Percentiles rank a stretch among this genome's conserved stretches.
These are phyloP conservation scores for Perca flavescens DNA, from an alignment of 2,113 vertebrate genomes.

Conservation along the genomic window DNA sequence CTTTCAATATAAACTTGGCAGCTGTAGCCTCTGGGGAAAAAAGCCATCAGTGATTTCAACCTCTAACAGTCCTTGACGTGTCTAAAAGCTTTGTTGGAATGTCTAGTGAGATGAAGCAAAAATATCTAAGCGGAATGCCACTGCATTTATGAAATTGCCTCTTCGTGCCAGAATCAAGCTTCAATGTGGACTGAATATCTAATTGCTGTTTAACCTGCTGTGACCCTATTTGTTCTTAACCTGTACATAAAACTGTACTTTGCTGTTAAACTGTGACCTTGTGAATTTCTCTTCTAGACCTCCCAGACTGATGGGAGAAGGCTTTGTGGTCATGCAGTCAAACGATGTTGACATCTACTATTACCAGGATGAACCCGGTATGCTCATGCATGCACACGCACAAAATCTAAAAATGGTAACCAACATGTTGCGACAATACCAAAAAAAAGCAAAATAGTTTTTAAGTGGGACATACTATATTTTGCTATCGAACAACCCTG, in stretches of 20 bases:
- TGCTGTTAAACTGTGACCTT: neutral
- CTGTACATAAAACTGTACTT: neutral
- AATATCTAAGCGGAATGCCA: neutral
- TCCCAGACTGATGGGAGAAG: slow-evolving; percentile 97
- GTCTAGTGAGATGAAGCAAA: slow-evolving; percentile 6
- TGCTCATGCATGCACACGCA: neutral
- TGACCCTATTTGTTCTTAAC: neutral
- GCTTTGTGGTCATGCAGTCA: slow-evolving; percentile 99
- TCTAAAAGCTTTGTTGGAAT: slow-evolving; percentile 7
- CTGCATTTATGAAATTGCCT: neutral
- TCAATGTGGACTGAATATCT: neutral
- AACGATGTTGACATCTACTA: slow-evolving; percentile 99
- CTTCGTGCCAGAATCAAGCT: neutral
- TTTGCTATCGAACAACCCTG: neutral
- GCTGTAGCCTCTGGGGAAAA: neutral
- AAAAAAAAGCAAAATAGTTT: no score
- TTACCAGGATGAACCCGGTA: slow-evolving; percentile 98
- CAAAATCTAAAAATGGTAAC: neutral
- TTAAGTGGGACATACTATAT: neutral
- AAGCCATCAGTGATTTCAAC: slow-evolving; percentile 14
- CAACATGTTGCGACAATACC: no score
- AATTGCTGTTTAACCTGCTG: neutral
- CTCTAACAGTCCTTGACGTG: slow-evolving; percentile 11
- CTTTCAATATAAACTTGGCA: slow-evolving; percentile 11
- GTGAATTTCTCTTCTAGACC: slow-evolving; percentile 83